These are phyloP conservation scores for Calliopsis andreniformis DNA, from an alignment of 1,140 invertebrate species.

Conservation along the genomic window DNA sequence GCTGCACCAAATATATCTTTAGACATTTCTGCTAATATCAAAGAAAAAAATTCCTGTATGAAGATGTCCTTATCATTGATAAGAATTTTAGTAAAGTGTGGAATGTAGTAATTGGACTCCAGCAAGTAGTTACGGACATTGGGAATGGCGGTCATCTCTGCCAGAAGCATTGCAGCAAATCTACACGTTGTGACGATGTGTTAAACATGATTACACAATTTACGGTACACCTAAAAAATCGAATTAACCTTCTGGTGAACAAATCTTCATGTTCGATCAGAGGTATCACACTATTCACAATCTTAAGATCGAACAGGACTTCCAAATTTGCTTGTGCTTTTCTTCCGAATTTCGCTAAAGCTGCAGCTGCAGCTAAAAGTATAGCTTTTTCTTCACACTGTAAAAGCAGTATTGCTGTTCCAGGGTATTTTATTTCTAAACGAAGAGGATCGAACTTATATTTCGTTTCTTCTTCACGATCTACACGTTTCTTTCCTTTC, in stretches of 20 bases:
- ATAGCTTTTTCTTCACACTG: slow-evolving; percentile 69
- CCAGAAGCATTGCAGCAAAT: slow-evolving; percentile 73
- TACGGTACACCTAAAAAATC: no score
- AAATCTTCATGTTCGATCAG: slow-evolving; percentile 72
- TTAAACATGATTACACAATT: background rate
- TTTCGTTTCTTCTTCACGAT: slow-evolving; percentile 46
- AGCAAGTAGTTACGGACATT: slow-evolving; percentile 66
- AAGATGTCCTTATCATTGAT: slow-evolving; percentile 68
- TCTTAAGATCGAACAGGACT: slow-evolving; percentile 69
- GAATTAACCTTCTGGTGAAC: slow-evolving; percentile 70
- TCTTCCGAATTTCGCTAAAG: slow-evolving; percentile 69
- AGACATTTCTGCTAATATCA: slow-evolving; percentile 72
- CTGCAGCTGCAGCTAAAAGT: slow-evolving; percentile 66
- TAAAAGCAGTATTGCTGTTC: slow-evolving; percentile 71
- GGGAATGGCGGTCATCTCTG: slow-evolving; percentile 69
- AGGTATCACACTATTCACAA: slow-evolving; percentile 66
- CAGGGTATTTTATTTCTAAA: slow-evolving; percentile 66
- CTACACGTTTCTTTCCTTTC: slow-evolving; percentile 47
- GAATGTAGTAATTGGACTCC: slow-evolving; percentile 61
- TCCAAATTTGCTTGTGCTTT: slow-evolving; percentile 66
- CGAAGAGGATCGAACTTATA: slow-evolving; percentile 61
- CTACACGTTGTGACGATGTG: slow-evolving; percentile 43
- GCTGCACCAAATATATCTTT: slow-evolving; percentile 64
- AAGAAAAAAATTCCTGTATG: slow-evolving; percentile 75
- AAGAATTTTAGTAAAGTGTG: slow-evolving; percentile 61